Percentiles rank a stretch among this genome's conserved stretches.
Evolutionary conservation across 2,113 vertebrate species (phyloP).

Genomic region (Halichoeres trimaculatus): DNA sequence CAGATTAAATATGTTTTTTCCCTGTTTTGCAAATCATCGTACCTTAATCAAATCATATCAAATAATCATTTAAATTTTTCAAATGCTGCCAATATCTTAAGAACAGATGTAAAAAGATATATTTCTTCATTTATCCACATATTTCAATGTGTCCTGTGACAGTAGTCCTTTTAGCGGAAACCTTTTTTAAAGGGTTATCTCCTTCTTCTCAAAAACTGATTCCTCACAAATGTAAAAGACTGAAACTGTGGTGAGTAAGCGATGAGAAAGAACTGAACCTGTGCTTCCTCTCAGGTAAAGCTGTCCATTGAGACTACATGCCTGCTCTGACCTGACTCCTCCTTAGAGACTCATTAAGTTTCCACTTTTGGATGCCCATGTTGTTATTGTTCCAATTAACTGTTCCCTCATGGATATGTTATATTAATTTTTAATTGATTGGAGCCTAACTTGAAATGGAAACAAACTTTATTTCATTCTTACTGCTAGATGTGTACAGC

Average conservation of each 20-base stretch:
- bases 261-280: not conserved
- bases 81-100: too few relatives aligned
- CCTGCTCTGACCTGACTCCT: not conserved
- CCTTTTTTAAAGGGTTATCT: not conserved
- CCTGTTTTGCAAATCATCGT: too few relatives aligned
- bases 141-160: too few relatives aligned
- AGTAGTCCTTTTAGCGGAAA: not conserved
- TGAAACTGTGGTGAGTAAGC: not conserved
- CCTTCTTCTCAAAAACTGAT: not conserved
- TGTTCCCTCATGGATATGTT: not conserved
- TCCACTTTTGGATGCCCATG: constrained; percentile 29
- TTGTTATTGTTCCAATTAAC: constrained; percentile 43
- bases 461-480: not conserved
- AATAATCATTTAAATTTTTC: too few relatives aligned
- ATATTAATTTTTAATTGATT: not conserved
- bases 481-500: too few relatives aligned
- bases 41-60: too few relatives aligned
- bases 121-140: too few relatives aligned
- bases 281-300: constrained; percentile 25
- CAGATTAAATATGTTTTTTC: too few relatives aligned
- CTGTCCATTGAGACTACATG: constrained; percentile 1
- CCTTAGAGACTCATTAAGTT: constrained; percentile 47
- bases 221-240: not conserved
- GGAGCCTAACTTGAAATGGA: not conserved
- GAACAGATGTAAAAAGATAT: too few relatives aligned